Conservation (phyloP, 2,113 vertebrate genomes). For the Cromileptes altivelis region DNA sequence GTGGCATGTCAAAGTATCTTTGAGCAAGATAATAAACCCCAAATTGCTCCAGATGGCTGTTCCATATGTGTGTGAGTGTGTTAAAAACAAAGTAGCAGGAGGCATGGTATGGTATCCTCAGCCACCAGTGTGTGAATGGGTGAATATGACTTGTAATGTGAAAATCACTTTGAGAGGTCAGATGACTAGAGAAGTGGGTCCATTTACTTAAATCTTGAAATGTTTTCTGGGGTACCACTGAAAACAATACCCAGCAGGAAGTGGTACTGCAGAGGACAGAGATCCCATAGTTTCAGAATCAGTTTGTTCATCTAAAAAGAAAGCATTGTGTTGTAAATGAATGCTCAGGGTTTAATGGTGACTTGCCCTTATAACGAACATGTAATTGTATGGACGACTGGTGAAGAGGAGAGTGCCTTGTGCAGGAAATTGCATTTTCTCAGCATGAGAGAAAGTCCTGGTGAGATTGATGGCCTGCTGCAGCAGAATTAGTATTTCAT, state of each 20-base stretch:
- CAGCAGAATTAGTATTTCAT: conserved; percentile 45
- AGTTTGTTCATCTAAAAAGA: background rate
- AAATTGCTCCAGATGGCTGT: no score
- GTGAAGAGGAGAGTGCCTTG: conserved; percentile 33
- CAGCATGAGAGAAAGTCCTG: conserved; percentile 39
- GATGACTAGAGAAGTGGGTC: no score
- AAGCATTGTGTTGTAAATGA: background rate
- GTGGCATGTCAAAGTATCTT: no score
- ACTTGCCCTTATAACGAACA: conserved; percentile 28
- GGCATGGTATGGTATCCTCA: no score
- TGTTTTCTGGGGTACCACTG: no score
- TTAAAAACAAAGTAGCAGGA: no score
- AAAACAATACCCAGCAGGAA: background rate
- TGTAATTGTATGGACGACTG: conserved; percentile 52
- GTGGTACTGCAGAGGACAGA: background rate
- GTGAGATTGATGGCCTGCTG: conserved; percentile 59
- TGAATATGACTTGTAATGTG: no score
- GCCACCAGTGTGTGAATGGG: no score
- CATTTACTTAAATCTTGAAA: no score
- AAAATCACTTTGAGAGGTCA: no score
- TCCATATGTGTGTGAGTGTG: no score
- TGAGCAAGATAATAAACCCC: no score
- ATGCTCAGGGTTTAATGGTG: conserved; percentile 3
- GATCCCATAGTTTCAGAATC: background rate
- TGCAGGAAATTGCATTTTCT: conserved; percentile 68